Evolutionary conservation across 2,888 invertebrate genomes (phyloP).

Genomic region (Troglohyphantes excavatus): DNA sequence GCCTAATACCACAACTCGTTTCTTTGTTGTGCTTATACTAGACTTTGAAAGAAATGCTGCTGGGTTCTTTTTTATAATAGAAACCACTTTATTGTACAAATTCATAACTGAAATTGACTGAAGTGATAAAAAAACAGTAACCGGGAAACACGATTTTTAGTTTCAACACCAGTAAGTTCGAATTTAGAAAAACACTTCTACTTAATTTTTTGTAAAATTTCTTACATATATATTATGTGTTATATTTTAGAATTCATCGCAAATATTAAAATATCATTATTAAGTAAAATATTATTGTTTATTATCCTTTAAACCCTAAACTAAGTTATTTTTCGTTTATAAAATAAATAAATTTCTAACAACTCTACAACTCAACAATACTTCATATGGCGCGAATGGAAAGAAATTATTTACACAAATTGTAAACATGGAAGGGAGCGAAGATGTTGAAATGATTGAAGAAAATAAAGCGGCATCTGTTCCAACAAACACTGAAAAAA

Average conservation of each 20-base stretch:
- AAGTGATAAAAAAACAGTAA: background rate
- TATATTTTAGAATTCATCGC: too few species aligned
- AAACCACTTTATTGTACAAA: background rate
- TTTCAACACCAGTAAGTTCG: background rate
- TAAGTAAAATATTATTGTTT: too few species aligned
- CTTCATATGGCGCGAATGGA: background rate
- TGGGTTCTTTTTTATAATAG: background rate
- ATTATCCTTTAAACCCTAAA: too few species aligned
- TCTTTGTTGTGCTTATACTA: background rate
- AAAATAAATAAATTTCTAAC: too few species aligned
- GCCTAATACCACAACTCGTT: slow-evolving; percentile 82
- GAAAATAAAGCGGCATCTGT: background rate
- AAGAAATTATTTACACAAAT: background rate
- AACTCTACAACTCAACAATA: background rate
- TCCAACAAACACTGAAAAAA: background rate
- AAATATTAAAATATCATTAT: too few species aligned
- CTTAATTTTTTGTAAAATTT: too few species aligned
- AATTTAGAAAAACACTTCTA: too few species aligned
- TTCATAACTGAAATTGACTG: background rate
- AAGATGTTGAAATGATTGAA: slow-evolving; percentile 42
- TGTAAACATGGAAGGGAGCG: slow-evolving; percentile 1
- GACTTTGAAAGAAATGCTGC: background rate
- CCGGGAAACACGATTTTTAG: background rate
- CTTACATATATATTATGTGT: too few species aligned
- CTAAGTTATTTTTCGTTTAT: too few species aligned